Evolutionary conservation across 2,113 vertebrate species (phyloP), one percentile per base, ranked within the genome.

Genomic region (Crotalus tigris): DNA sequence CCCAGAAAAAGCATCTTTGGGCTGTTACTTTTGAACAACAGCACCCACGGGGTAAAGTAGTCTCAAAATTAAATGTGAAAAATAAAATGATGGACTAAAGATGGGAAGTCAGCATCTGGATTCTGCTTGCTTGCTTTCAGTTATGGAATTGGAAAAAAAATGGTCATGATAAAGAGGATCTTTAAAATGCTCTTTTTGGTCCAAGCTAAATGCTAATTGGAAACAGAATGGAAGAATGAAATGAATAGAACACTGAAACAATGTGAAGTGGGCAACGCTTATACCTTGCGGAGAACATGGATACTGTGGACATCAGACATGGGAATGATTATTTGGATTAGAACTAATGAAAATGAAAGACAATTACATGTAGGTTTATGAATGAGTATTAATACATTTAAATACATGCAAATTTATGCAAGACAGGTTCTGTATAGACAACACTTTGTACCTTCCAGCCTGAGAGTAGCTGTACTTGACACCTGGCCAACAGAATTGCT

Each of bases 391-490:
- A 94, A 85, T 96, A 51, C 1, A 75, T 85, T 90, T 92, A 87
- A 96, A 95, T 69, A 85, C 21, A 85, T 95, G 54, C 89, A 91
- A 19, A 91, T 87, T 61, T 87, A 46, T 89, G 95, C 69, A 26
- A 55, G 29, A 95, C 69, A 26, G 57, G 26, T 90, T 86, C 61
- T 9, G 90, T 91, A 92, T 94, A 90, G 33, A 61, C 57, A 51
- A 94, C 95, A 96, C 90, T 94, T 85, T 96, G 61, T 97, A 99
- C 99, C 99, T 95, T 99, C 98, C 94, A 99, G 96, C 85, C 97
- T 98, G 95, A 99, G 97, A 23, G 94, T 96, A 92, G 98, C 99
- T 58, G 98, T 98, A 97, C 98, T 99, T 92, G 98, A 99, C n/a
- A 98, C 99, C 91, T 98, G 98, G 91, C 99, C 99, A 4, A 98